Conservation (phyloP, 1,140 invertebrate species). For the Plodia interpunctella region DNA sequence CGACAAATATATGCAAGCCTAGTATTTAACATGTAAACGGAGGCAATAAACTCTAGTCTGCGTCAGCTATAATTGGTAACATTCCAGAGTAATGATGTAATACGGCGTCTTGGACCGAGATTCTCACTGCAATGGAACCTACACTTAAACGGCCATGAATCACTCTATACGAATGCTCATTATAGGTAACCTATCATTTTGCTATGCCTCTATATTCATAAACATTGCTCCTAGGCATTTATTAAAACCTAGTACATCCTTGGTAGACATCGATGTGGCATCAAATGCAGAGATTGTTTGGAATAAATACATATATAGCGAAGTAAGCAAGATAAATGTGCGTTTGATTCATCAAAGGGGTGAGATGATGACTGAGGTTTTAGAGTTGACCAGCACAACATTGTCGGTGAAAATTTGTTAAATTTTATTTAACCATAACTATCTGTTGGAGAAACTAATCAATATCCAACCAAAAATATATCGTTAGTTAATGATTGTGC, state of each 20-base stretch:
- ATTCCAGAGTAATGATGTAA: constrained; percentile 43
- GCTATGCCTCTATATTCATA: not conserved
- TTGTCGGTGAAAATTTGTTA: too few relatives aligned
- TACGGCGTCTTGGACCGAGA: constrained; percentile 15
- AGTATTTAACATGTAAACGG: not conserved
- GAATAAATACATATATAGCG: too few relatives aligned
- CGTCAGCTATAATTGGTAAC: constrained; percentile 29
- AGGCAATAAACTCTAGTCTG: constrained; percentile 21
- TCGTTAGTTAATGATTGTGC: too few relatives aligned
- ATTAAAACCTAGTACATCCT: not conserved
- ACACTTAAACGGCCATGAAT: constrained; percentile 14
- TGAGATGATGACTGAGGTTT: too few relatives aligned
- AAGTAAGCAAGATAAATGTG: too few relatives aligned
- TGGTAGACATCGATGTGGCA: too few relatives aligned
- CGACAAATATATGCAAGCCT: not conserved
- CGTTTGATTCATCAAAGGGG: too few relatives aligned
- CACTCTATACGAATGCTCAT: not conserved
- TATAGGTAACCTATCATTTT: not conserved
- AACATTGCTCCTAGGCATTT: not conserved
- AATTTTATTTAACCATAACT: too few relatives aligned
- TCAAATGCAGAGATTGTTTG: too few relatives aligned
- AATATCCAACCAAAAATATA: too few relatives aligned
- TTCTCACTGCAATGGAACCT: constrained; percentile 16
- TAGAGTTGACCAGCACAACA: too few relatives aligned
- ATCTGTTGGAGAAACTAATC: too few relatives aligned